These are phyloP conservation scores for Microplitis deprimator DNA, from an alignment of 2,888 invertebrate genomes.

Conservation along the genomic window DNA sequence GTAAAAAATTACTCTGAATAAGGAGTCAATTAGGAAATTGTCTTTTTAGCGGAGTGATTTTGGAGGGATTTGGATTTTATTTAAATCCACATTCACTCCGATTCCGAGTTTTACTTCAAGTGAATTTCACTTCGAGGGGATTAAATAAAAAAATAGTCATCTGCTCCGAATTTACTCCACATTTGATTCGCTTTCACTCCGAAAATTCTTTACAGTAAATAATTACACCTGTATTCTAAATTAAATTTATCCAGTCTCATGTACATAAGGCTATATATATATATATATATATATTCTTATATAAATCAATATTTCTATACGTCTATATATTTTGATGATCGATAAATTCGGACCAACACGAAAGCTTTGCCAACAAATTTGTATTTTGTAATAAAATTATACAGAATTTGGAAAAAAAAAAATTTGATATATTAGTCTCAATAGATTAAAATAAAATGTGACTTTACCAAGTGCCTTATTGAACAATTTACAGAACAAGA, in stretches of 20 bases:
- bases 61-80: too few relatives aligned
- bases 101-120: too few relatives aligned
- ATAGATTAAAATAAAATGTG: neutral
- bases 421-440: neutral
- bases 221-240: neutral
- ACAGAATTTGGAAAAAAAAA: neutral
- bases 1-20: too few relatives aligned
- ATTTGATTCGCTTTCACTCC: too few relatives aligned
- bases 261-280: slow-evolving; percentile 43
- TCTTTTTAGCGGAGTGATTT: too few relatives aligned
- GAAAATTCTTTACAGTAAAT: neutral
- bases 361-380: neutral
- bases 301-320: slow-evolving; percentile 25
- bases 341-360: neutral
- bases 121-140: too few relatives aligned
- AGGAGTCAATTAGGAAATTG: too few relatives aligned
- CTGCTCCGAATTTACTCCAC: too few relatives aligned
- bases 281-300: slow-evolving; percentile 29
- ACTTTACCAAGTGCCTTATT: slow-evolving; percentile 8
- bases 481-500: neutral
- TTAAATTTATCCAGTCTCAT: slow-evolving; percentile 21
- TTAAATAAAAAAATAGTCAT: too few relatives aligned
- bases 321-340: slow-evolving; percentile 33
- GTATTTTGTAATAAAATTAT: neutral
- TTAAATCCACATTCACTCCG: too few relatives aligned